A percentile compares a stretch with the other conserved stretches of the same genome.
Evolutionary conservation across 64 coral and sea anemone genomes (phyloP).

Genomic region (Stichodactyla helianthus): DNA sequence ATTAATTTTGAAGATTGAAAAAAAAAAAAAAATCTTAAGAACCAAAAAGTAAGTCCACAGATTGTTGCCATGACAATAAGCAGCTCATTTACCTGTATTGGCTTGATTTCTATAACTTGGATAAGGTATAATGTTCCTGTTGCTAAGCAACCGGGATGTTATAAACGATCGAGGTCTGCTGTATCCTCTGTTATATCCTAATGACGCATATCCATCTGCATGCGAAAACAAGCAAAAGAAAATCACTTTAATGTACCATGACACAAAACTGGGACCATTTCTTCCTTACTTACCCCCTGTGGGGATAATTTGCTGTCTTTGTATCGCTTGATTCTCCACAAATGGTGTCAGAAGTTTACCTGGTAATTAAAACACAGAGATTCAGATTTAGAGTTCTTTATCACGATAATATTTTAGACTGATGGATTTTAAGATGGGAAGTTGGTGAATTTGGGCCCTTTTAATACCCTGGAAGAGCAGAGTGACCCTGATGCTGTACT

Average conservation of each 20-base stretch:
- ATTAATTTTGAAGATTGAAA: neutral
- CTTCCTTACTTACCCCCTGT: constrained; percentile 20
- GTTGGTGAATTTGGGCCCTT: too few relatives aligned
- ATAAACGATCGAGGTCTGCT: neutral
- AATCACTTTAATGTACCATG: neutral
- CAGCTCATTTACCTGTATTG: neutral
- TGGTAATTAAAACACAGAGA: neutral
- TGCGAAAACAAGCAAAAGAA: neutral
- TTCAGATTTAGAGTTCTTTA: too few relatives aligned
- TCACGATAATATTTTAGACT: too few relatives aligned
- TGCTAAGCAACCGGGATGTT: neutral
- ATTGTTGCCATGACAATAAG: neutral
- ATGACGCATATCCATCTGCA: neutral
- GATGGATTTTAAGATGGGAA: too few relatives aligned
- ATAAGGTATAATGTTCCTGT: neutral
- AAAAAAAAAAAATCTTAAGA: neutral
- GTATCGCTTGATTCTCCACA: constrained; percentile 28
- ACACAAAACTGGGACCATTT: neutral
- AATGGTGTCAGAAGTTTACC: constrained; percentile 20
- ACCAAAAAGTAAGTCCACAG: neutral
- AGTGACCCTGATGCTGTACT: too few relatives aligned
- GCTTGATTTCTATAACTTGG: constrained; percentile 3
- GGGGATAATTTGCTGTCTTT: constrained; percentile 33
- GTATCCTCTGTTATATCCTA: neutral
- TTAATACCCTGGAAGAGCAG: too few relatives aligned